Conservation (phyloP, 2,797 vertebrate species). For the Anomalospiza imberbis region DNA sequence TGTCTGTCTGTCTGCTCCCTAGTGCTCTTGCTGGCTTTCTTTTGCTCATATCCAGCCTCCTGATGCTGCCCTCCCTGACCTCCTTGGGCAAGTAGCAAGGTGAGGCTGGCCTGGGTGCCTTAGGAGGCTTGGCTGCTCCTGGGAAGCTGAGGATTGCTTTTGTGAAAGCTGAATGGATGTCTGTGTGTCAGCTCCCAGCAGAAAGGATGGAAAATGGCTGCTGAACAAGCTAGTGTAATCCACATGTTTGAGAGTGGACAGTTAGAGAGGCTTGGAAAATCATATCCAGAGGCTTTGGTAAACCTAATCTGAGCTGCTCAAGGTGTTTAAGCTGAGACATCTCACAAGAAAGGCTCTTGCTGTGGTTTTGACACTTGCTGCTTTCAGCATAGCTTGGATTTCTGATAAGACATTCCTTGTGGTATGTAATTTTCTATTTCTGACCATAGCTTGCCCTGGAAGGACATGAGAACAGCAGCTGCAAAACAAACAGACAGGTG, state of each 20-base stretch:
- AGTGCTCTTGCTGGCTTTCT: neutral
- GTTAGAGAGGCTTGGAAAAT: neutral
- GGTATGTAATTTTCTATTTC: neutral
- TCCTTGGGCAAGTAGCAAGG: neutral
- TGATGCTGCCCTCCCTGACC: neutral
- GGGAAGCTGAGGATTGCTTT: neutral
- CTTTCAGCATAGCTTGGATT: neutral
- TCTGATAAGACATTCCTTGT: neutral
- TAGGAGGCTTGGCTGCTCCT: neutral
- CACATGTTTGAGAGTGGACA: neutral
- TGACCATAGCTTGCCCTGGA: neutral
- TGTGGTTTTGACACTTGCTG: neutral
- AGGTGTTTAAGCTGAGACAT: neutral
- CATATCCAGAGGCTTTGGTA: neutral
- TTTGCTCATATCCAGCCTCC: neutral
- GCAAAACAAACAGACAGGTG: neutral
- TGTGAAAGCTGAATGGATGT: neutral
- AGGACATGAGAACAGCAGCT: neutral
- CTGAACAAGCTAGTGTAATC: neutral
- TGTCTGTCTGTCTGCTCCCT: rapidly evolving
- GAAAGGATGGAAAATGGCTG: neutral
- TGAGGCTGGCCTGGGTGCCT: neutral
- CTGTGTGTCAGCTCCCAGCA: rapidly evolving
- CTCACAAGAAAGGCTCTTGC: neutral
- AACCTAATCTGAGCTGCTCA: neutral